A percentile compares a stretch with the other conserved stretches of the same genome.
Conservation (phyloP, 2,113 vertebrate genomes). For the Machaerirhynchus nigripectus region DNA sequence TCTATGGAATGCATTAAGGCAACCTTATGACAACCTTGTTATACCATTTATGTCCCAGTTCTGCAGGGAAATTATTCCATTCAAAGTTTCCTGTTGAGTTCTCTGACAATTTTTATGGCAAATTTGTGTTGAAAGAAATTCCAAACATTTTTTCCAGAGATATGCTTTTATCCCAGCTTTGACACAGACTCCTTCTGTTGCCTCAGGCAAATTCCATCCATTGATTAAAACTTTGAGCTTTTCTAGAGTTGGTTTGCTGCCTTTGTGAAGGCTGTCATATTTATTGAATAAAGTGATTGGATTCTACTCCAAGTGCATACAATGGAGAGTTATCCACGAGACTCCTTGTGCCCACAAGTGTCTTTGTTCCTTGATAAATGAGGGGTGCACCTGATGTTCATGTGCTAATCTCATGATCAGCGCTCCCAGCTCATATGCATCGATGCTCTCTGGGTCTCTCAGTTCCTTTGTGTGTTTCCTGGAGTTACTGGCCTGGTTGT, state of each 20-base stretch:
- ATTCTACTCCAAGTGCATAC: neutral
- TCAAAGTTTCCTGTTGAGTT: neutral
- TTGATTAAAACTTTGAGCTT: neutral
- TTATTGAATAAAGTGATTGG: neutral
- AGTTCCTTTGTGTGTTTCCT: neutral
- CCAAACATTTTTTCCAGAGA: neutral
- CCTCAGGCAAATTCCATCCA: neutral
- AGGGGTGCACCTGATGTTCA: neutral
- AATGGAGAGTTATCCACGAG: neutral
- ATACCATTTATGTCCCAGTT: neutral
- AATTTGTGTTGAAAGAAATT: neutral
- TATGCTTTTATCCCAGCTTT: neutral
- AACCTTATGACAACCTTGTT: neutral
- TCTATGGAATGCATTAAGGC: neutral
- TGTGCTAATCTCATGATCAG: too few relatives aligned
- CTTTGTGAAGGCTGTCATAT: neutral
- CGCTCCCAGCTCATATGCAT: neutral
- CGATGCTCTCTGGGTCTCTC: neutral
- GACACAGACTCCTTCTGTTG: neutral
- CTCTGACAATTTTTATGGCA: neutral
- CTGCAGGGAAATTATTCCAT: neutral
- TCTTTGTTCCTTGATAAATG: neutral
- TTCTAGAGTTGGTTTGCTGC: neutral
- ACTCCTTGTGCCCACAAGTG: neutral
- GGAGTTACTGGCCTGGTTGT: neutral